Evolutionary conservation across 2,888 invertebrate species (phyloP).

Genomic region (Fragum fragum): DNA sequence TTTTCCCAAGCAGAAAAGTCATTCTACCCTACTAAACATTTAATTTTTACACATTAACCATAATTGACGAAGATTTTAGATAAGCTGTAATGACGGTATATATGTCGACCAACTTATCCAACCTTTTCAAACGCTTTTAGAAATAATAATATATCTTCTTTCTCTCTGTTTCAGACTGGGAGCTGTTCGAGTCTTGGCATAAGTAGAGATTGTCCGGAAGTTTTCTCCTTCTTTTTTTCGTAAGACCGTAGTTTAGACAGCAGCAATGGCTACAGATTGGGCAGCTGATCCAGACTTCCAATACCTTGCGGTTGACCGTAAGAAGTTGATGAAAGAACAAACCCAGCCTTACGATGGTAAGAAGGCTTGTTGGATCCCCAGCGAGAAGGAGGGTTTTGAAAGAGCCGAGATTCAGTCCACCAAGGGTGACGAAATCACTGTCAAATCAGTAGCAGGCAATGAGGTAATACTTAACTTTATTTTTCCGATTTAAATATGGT

Average conservation of each 20-base stretch:
- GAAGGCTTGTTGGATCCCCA: slow-evolving; percentile 99
- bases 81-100: too few species aligned
- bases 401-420: slow-evolving; percentile 99
- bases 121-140: too few species aligned
- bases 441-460: slow-evolving; percentile 91
- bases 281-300: slow-evolving; percentile 83
- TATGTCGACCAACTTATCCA: too few species aligned
- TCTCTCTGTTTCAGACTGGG: slow-evolving; percentile 35
- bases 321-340: slow-evolving; percentile 84
- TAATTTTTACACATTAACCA: too few species aligned
- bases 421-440: slow-evolving; percentile 99
- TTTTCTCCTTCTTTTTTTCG: slow-evolving; percentile 41
- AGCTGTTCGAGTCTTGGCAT: slow-evolving; percentile 66
- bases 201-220: slow-evolving; percentile 52
- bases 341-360: slow-evolving; percentile 89
- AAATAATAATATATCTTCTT: neutral
- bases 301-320: slow-evolving; percentile 84
- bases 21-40: too few species aligned
- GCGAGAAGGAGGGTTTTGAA: slow-evolving; percentile 98
- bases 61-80: too few species aligned
- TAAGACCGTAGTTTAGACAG: neutral
- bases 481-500: too few species aligned
- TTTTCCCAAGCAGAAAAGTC: too few species aligned
- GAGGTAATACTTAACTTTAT: slow-evolving; percentile 76
- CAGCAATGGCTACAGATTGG: slow-evolving; percentile 52